Base-by-base conservation (phyloP, 1,140 invertebrate species). In the Anastatus disparis region DNA sequence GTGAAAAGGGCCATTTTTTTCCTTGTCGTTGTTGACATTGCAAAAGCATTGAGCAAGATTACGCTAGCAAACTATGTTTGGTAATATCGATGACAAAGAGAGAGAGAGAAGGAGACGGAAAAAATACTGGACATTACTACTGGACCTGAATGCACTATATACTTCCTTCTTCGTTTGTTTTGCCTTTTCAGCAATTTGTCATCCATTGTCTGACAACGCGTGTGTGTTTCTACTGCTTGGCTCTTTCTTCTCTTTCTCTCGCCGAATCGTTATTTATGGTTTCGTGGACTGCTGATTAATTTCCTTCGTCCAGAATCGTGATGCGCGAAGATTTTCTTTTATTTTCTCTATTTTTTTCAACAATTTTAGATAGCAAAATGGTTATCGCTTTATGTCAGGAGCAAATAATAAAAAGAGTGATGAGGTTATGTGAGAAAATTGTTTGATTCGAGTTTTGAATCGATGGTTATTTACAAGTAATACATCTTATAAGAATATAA, bases 1-100 rank as follows among this genome's bases (percentile, higher is more conserved):
- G 72, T 63, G 74, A 52, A 76, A 76, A 76, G 72, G 72, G 68
- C 65, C 76, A 79, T 79, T 82, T 81, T 81, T 81, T n/a, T n/a
- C 78, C 78, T 73, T 26, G 64, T 3, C 12, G 38, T 15, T 35
- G 67, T 62, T 61, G 67, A 63, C 59, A 63, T 40, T 55, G 17
- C n/a, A n/a, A n/a, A n/a, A n/a, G 50, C 44, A 48, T n/a, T 17
- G 58, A 22, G 29, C 48, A 35, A 70, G 40, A 70, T 70, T 63
- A 63, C 20, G 48, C 13, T 15, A 48, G 61, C 4, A 3, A 4
- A 38, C 17, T 17, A 12, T 29, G 52, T 8, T 0, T 13, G 17
- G 59, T 64, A 75, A 77, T 79, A 82, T 81, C 77, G 80, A 82
- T 81, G 78, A 81, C 75, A 78, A n/a, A n/a, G n/a, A n/a, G n/a